Evolutionary conservation across 1,140 invertebrate genomes (phyloP).

Genomic region (Colletes gigas): DNA sequence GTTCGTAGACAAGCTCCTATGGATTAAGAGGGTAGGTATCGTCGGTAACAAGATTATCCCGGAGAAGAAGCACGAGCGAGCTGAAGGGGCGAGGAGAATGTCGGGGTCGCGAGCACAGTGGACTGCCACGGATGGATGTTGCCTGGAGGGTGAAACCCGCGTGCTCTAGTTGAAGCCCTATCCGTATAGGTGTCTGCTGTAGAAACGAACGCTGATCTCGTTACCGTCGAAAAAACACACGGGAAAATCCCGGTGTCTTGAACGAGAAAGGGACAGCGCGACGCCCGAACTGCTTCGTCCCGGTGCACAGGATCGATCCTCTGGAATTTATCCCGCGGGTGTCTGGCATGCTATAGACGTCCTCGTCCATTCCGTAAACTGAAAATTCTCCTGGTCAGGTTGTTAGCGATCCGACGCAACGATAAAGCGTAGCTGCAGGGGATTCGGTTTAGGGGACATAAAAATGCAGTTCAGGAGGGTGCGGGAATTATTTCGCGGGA

Average conservation of each 20-base stretch:
- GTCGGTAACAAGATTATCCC: conserved; percentile 76
- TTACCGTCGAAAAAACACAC: conserved; percentile 66
- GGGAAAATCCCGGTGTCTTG: conserved; percentile 61
- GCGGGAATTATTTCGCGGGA: conserved; percentile 1
- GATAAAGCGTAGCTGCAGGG: not conserved
- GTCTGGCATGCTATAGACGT: not conserved
- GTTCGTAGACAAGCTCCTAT: conserved; percentile 68
- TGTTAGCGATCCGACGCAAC: not conserved
- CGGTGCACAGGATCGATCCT: conserved; percentile 6
- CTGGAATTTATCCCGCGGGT: not conserved
- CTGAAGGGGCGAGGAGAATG: not conserved
- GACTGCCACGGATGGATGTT: conserved; percentile 48
- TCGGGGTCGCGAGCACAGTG: conserved; percentile 19
- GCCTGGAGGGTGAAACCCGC: conserved; percentile 55
- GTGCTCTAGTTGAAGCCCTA: conserved; percentile 77
- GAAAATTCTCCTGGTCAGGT: not conserved
- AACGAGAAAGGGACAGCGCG: not conserved
- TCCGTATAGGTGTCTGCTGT: conserved; percentile 60
- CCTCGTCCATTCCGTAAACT: not conserved
- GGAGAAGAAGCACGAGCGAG: conserved; percentile 48
- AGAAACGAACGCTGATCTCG: conserved; percentile 71
- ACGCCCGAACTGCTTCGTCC: conserved; percentile 3
- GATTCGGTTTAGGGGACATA: not conserved
- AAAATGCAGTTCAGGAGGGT: not conserved
- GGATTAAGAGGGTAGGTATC: conserved; percentile 75